Base-by-base conservation (phyloP, 1,140 invertebrate genomes). In the Limonius californicus region DNA sequence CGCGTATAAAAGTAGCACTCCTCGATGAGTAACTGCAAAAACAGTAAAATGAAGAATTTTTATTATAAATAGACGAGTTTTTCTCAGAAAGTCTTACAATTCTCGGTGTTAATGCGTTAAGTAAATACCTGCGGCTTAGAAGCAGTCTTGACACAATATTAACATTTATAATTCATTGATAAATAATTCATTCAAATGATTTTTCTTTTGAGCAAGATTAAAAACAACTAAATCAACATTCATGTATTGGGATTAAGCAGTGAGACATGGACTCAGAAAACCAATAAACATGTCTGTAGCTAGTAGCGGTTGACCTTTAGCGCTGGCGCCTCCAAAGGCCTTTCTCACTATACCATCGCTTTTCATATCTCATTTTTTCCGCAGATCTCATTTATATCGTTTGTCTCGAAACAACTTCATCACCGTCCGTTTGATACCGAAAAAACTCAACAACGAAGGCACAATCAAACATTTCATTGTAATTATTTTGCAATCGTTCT, bases 211-310 rank as follows among this genome's bases (percentile, higher is more conserved):
- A 6, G 16, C 16, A 18, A 18, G 12, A 50, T 50, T 19, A 7
- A 50, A 50, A 50, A 50, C 45, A 21, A 50, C 45, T 50, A 50
- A 50, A 50, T 50, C 45, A 50, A 50, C 45, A 50, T 50, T 50
- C 15, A 21, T 21, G 35, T 39, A 39, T 39, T 12, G n/a, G 35
- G 35, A 39, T 39, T 39, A 18, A 50, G 15, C 20, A 50, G 45
- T 50, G 45, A 50, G 45, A 50, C 45, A 50, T 50, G 45, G 45
- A 50, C 15, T 30, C 4, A 21, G 54, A 56, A 39, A 39, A 21
- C 18, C 35, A 56, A 56, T 56, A 56, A 56, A 56, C 54, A 56
- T 35, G 54, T 56, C 35, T 56, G 54, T 39, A 15, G 14, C 27
- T 16, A 18, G 27, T 35, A 56, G 54, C 27, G 35, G 54, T 56